Conservation (phyloP, 2,113 vertebrate genomes). For the Saccopteryx leptura region DNA sequence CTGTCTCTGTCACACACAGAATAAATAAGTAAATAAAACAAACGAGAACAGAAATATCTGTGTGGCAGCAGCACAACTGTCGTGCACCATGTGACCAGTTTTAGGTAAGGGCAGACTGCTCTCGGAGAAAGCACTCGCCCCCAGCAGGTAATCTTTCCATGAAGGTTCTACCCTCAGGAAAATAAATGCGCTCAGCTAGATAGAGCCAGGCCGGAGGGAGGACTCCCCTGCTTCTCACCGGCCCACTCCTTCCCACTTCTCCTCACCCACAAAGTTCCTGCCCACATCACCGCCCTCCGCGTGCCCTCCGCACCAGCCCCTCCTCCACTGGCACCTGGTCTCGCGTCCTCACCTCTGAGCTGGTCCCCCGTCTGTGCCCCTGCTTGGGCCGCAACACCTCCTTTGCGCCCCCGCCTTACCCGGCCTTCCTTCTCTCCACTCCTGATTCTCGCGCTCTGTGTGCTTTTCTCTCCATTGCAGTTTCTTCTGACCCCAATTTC, state of each 20-base stretch:
- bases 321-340: rapidly evolving
- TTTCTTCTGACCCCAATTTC: not conserved
- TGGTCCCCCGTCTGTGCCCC: too few relatives aligned
- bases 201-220: rapidly evolving
- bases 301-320: not conserved
- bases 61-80: not conserved
- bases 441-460: not conserved
- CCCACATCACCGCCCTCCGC: rapidly evolving
- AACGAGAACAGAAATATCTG: not conserved
- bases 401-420: not conserved
- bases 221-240: not conserved
- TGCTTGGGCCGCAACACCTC: not conserved
- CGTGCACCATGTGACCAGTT: rapidly evolving
- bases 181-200: rapidly evolving
- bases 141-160: not conserved
- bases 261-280: not conserved
- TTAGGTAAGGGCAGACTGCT: not conserved
- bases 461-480: not conserved
- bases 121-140: not conserved
- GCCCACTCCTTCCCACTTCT: rapidly evolving
- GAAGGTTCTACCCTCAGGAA: rapidly evolving
- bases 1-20: too few relatives aligned
- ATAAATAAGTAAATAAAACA: too few relatives aligned
- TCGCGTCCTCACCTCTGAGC: not conserved
- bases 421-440: not conserved